Conservation (phyloP, 2,113 vertebrate genomes). For the Clarias batrachus region DNA sequence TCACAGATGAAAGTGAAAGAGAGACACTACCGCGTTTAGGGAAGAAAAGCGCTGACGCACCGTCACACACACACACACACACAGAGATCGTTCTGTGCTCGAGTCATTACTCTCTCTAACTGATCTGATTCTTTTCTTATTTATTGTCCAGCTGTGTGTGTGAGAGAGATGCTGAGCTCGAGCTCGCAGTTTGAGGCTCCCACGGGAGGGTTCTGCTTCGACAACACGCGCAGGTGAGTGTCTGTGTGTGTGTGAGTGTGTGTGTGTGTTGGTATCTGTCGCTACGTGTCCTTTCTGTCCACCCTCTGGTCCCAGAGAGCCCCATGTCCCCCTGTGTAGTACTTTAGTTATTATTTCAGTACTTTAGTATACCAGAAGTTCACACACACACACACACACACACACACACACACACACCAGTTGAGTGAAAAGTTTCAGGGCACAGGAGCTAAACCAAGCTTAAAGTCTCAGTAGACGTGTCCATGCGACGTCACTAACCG, state of each 20-base stretch:
- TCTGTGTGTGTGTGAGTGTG: not conserved
- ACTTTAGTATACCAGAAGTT: too few relatives aligned
- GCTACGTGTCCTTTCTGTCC: too few relatives aligned
- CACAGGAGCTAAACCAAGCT: too few relatives aligned
- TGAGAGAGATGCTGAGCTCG: constrained; percentile 58
- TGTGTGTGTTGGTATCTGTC: not conserved
- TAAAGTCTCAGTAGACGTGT: too few relatives aligned
- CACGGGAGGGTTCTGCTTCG: constrained; percentile 67
- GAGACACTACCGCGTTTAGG: not conserved
- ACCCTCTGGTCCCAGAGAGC: not conserved
- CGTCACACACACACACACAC: not conserved
- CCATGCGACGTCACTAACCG: too few relatives aligned
- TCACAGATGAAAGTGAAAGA: constrained; percentile 45
- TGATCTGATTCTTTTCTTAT: not conserved
- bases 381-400: too few relatives aligned
- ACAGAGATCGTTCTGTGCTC: too few relatives aligned
- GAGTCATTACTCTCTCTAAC: too few relatives aligned
- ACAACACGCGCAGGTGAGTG: constrained; percentile 72
- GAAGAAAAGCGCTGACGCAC: constrained; percentile 37
- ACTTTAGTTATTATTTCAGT: not conserved
- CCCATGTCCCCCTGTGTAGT: not conserved
- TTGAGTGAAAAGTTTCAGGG: too few relatives aligned
- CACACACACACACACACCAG: too few relatives aligned
- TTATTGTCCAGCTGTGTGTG: too few relatives aligned
- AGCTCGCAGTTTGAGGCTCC: constrained; percentile 37